These are phyloP conservation scores for Uria aalge DNA, from an alignment of 2,113 vertebrate species.

Conservation along the genomic window DNA sequence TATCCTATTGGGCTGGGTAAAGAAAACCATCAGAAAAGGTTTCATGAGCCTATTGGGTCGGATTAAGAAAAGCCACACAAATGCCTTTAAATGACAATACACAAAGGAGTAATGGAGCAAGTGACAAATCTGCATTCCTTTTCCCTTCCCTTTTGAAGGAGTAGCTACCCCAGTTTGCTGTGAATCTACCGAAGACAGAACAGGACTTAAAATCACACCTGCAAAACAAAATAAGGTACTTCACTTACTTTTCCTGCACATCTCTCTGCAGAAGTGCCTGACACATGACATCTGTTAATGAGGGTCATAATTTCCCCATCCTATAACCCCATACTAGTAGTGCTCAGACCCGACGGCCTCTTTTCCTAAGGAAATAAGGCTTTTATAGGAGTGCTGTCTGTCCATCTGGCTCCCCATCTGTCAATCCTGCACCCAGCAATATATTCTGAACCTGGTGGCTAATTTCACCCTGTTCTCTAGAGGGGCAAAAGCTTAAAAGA, in stretches of 20 bases:
- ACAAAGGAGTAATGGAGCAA: neutral
- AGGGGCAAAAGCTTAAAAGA: conserved; percentile 26
- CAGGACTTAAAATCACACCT: neutral
- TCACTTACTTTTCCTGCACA: neutral
- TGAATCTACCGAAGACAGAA: neutral
- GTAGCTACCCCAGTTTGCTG: neutral
- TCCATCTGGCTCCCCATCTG: conserved; percentile 68
- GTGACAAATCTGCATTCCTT: neutral
- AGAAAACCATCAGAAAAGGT: conserved; percentile 11
- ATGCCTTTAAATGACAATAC: neutral
- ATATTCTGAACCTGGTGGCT: conserved; percentile 10
- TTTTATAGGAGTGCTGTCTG: conserved; percentile 35
- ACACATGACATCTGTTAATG: neutral
- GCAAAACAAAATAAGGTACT: neutral
- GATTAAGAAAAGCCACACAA: conserved; percentile 13
- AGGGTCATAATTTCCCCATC: neutral
- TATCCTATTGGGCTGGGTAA: neutral
- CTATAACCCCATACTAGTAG: neutral
- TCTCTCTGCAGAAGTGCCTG: neutral
- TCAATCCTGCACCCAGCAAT: neutral
- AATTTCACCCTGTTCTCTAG: conserved; percentile 15
- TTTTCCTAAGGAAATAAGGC: conserved; percentile 42
- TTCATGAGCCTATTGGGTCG: neutral
- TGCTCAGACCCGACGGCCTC: neutral
- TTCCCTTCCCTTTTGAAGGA: neutral